These are phyloP conservation scores for Actenoides hombroni DNA, from an alignment of 2,113 vertebrate species.

Conservation along the genomic window DNA sequence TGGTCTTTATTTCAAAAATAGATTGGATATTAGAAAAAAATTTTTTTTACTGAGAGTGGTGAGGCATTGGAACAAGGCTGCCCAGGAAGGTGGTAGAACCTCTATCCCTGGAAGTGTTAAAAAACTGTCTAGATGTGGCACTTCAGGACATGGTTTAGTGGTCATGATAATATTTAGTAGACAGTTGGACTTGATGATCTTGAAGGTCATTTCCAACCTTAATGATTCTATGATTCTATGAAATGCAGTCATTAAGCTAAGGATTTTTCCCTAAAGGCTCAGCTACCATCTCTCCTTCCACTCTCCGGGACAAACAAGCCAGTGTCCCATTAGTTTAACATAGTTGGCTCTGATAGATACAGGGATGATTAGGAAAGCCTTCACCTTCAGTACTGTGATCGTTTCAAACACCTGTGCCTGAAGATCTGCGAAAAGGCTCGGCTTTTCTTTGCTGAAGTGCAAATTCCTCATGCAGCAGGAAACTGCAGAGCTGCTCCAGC, in stretches of 20 bases:
- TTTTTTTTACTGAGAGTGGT: no score
- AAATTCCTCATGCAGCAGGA: background rate
- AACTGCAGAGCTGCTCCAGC: background rate
- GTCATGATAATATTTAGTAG: no score
- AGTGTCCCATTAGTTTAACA: accelerated
- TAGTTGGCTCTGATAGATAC: background rate
- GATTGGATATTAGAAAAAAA: no score
- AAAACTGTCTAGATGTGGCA: no score
- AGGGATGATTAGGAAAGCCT: background rate
- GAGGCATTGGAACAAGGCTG: no score
- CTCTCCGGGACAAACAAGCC: background rate
- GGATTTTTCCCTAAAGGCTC: background rate
- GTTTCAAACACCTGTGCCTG: background rate
- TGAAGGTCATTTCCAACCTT: no score
- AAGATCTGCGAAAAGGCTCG: background rate
- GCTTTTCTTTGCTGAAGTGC: background rate
- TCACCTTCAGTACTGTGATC: background rate
- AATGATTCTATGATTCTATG: no score
- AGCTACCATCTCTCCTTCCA: background rate
- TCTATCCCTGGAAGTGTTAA: no score
- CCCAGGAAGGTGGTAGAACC: no score
- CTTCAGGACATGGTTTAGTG: no score
- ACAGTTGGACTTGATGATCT: no score
- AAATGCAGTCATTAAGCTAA: background rate
- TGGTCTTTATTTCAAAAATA: background rate